These are phyloP conservation scores for Tenthredo mesomela DNA, from an alignment of 2,888 invertebrate species.

Conservation along the genomic window DNA sequence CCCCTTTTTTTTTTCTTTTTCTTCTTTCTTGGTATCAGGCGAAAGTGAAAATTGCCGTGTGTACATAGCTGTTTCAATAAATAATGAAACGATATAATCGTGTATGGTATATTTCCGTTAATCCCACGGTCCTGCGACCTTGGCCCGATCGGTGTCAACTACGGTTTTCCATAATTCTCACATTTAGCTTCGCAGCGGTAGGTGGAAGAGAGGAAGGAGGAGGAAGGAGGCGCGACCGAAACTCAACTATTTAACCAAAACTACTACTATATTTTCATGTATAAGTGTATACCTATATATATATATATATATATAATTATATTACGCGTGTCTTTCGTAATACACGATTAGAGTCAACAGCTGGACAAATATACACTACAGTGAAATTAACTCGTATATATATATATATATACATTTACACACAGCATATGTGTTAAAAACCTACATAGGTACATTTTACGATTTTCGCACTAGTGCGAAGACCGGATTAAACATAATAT, in stretches of 20 bases:
- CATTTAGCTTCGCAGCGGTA: slow-evolving; percentile 64
- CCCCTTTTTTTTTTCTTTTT: not conserved
- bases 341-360: not conserved
- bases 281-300: not conserved
- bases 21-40: not conserved
- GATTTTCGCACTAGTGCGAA: too few species aligned
- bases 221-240: not conserved
- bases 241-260: not conserved
- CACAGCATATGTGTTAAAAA: not conserved
- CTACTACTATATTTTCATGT: not conserved
- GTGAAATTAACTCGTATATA: not conserved
- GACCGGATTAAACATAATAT: too few species aligned
- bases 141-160: slow-evolving; percentile 34
- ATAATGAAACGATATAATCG: not conserved
- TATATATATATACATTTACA: not conserved
- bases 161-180: slow-evolving; percentile 71
- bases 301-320: not conserved
- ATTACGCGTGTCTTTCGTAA: not conserved
- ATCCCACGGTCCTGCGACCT: slow-evolving; percentile 33
- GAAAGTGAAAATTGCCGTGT: not conserved
- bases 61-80: too few species aligned
- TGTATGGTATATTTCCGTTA: not conserved
- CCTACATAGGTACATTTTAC: not conserved
- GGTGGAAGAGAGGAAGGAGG: not conserved
- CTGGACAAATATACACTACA: not conserved